phyloP scores from a whole-genome alignment of 2,797 vertebrate genomes.

The Spea hammondii region DNA sequence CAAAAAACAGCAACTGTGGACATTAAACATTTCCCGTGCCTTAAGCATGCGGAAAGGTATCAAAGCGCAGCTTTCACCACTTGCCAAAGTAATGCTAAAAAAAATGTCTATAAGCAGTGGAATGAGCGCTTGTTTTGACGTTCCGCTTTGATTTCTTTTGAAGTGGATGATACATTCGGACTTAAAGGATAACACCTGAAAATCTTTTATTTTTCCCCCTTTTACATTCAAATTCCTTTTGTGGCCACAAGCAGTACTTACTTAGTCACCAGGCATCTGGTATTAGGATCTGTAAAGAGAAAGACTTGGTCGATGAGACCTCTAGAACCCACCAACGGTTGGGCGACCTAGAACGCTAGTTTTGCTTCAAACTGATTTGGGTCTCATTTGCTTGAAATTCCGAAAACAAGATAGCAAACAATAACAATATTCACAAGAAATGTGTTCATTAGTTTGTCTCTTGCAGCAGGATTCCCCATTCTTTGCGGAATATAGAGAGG shows the following conservation, averaged over 20 bases:
- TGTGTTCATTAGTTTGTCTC: no score
- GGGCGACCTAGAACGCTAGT: no score
- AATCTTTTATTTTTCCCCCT: background rate
- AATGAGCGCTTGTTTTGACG: constrained; percentile 16
- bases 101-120: constrained; percentile 1
- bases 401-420: no score
- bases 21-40: constrained; percentile 44
- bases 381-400: no score
- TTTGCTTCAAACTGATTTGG: no score
- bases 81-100: constrained; percentile 6
- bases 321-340: no score
- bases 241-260: background rate
- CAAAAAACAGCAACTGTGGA: constrained; percentile 32
- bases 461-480: no score
- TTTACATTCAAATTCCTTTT: background rate
- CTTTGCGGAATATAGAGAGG: no score
- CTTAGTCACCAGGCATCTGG: no score
- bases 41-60: constrained; percentile 28
- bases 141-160: background rate
- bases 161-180: background rate
- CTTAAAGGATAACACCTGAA: constrained; percentile 7
- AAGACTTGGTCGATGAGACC: no score
- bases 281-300: no score
- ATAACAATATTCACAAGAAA: no score
- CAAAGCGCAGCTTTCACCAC: constrained; percentile 35